Evolutionary conservation across 2,113 vertebrate species (phyloP), one percentile per base, ranked within the genome.

Genomic region (Plecturocebus donacophilus): DNA sequence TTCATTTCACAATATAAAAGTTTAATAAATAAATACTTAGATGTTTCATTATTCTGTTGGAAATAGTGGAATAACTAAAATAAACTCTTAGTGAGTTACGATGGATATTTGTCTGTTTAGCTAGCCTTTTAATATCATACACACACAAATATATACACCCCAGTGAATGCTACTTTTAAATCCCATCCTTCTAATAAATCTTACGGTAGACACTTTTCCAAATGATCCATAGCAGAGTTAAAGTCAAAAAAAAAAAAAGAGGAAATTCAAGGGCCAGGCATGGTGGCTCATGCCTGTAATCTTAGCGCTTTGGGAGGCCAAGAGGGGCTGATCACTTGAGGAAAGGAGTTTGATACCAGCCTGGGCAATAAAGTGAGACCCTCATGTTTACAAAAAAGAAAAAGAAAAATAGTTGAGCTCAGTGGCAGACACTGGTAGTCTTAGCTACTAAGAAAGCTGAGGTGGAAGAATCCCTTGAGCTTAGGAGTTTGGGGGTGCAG

Each of bases 141-240:
- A 40, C 20, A 35, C 42, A 4, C 3, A n/a, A 14, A 47, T 8
- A 12, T 8, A 30, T 20, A 42, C 20, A 3, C 2, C 2, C 0
- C 52, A n/a, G 16, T 47, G 11, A 87, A 61, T 71, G 32, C 82
- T 66, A 93, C 66, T 75, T 56, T 30, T 8, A 91, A 93, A 70
- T 71, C 7, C 12, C 68, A 4, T 10, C 5, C 35, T 83, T 30
- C 49, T 19, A 71, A 81, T 49, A 73, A 94, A 61, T 16, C 12
- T 40, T 20, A 75, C 5, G 10, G 23, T 1, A 76, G 11, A 42
- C n/a, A 70, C 27, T 8, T 70, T 89, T 91, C 35, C 58, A 90
- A 47, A 13, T 9, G 23, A 94, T 25, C 20, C 14, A 45, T 19
- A 81, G 19, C 27, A 81, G 6, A 27, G n/a, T 49, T 25, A 64